phyloP scores from a whole-genome alignment of 2,888 invertebrate species.

The Sarcophaga variegata region DNA sequence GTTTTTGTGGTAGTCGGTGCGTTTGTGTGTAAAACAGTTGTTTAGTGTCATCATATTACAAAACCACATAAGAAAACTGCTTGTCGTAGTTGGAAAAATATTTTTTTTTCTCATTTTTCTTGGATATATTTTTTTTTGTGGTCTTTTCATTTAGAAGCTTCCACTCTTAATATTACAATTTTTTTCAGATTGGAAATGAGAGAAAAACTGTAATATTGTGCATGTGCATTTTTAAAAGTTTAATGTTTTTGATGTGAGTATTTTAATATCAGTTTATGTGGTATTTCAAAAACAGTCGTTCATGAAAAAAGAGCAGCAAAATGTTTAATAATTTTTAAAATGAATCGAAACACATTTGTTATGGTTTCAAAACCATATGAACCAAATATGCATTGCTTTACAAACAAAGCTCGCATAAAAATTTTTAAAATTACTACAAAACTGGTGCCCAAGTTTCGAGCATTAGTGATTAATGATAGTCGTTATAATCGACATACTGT shows the following conservation, averaged over 20 bases:
- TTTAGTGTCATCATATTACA: constrained; percentile 21
- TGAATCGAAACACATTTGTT: too few relatives aligned
- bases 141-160: constrained; percentile 26
- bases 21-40: constrained; percentile 4
- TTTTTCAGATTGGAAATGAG: neutral
- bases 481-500: too few relatives aligned
- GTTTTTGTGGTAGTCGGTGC: neutral
- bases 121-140: constrained; percentile 18
- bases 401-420: too few relatives aligned
- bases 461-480: too few relatives aligned
- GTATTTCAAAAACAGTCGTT: neutral
- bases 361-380: too few relatives aligned
- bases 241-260: constrained; percentile 23
- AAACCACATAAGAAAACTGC: constrained; percentile 39
- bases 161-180: neutral
- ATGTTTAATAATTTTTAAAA: too few relatives aligned
- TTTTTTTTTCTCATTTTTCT: neutral
- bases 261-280: neutral
- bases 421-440: too few relatives aligned
- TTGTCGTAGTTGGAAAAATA: neutral
- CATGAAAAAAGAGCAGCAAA: neutral
- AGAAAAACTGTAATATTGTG: neutral
- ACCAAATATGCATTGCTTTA: too few relatives aligned
- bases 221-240: constrained; percentile 16
- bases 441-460: too few relatives aligned